Conservation (phyloP, 1,140 invertebrate genomes). For the Cardiocondyla obscurior region DNA sequence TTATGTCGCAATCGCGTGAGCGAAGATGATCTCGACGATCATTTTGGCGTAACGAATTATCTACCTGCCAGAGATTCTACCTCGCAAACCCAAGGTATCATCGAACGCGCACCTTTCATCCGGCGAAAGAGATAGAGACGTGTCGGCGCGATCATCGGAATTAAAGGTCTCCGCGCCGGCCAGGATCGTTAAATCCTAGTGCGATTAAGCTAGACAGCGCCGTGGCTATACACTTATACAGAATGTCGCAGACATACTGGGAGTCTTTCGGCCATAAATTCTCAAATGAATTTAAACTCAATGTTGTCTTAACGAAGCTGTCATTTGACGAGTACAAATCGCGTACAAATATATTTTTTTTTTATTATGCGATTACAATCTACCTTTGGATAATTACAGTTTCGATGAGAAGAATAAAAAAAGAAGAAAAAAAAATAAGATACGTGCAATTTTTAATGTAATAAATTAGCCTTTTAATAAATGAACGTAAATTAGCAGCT, state of each 20-base stretch:
- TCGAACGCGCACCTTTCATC: slow-evolving; percentile 62
- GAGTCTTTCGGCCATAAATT: slow-evolving; percentile 5
- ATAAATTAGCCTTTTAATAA: not conserved
- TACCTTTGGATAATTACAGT: not conserved
- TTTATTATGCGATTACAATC: not conserved
- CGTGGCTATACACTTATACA: slow-evolving; percentile 15
- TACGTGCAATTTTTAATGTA: not conserved
- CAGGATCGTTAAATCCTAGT: slow-evolving; percentile 67
- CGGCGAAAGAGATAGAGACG: slow-evolving; percentile 65
- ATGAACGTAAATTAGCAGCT: not conserved
- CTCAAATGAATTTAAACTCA: not conserved
- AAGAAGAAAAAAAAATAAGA: not conserved
- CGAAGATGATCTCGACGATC: slow-evolving; percentile 1
- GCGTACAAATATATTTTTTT: slow-evolving; percentile 7
- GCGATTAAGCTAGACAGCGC: slow-evolving; percentile 59
- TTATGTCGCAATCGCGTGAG: slow-evolving; percentile 21
- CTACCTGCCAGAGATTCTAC: slow-evolving; percentile 27
- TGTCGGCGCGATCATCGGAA: slow-evolving; percentile 69
- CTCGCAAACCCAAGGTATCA: slow-evolving; percentile 61
- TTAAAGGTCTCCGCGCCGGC: slow-evolving; percentile 67
- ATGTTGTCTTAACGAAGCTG: not conserved
- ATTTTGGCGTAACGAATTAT: slow-evolving; percentile 59
- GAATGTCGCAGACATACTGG: not conserved
- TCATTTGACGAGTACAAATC: not conserved
- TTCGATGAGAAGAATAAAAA: not conserved